Evolutionary conservation across 2,888 invertebrate genomes (phyloP).

Genomic region (Torymus tubicola): DNA sequence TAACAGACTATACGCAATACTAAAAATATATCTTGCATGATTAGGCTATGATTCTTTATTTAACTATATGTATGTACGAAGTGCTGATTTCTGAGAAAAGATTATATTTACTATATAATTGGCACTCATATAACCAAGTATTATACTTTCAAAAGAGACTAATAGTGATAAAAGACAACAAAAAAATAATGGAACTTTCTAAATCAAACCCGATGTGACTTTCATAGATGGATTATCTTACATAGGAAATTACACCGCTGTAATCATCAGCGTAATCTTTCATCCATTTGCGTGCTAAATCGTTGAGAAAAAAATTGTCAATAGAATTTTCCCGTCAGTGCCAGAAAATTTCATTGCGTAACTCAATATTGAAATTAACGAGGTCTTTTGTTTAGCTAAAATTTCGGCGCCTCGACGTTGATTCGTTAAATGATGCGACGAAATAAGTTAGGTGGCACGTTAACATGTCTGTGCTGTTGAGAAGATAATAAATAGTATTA

Average conservation of each 20-base stretch:
- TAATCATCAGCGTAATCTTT: constrained; percentile 45
- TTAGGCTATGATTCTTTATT: constrained; percentile 21
- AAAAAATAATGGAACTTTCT: constrained; percentile 51
- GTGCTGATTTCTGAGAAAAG: constrained; percentile 35
- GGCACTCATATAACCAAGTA: constrained; percentile 38
- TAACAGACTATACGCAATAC: too few relatives aligned
- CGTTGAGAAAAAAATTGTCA: constrained; percentile 33
- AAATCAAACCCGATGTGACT: constrained; percentile 44
- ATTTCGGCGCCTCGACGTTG: background rate
- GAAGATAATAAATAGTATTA: too few relatives aligned
- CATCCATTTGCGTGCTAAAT: constrained; percentile 17
- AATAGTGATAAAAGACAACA: constrained; percentile 37
- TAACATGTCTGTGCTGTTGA: background rate
- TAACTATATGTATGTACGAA: background rate
- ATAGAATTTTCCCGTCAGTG: background rate
- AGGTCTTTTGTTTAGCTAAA: constrained; percentile 16
- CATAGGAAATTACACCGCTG: constrained; percentile 29
- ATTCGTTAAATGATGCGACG: constrained; percentile 14
- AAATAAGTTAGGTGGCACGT: background rate
- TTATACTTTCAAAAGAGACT: constrained; percentile 50
- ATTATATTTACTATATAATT: constrained; percentile 39
- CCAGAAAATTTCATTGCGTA: constrained; percentile 11
- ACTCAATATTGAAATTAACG: constrained; percentile 19
- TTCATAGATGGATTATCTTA: constrained; percentile 48
- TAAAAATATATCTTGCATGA: constrained; percentile 4